Evolutionary conservation across 1,140 invertebrate species (phyloP).

Genomic region (Drosophila kohkoa): DNA sequence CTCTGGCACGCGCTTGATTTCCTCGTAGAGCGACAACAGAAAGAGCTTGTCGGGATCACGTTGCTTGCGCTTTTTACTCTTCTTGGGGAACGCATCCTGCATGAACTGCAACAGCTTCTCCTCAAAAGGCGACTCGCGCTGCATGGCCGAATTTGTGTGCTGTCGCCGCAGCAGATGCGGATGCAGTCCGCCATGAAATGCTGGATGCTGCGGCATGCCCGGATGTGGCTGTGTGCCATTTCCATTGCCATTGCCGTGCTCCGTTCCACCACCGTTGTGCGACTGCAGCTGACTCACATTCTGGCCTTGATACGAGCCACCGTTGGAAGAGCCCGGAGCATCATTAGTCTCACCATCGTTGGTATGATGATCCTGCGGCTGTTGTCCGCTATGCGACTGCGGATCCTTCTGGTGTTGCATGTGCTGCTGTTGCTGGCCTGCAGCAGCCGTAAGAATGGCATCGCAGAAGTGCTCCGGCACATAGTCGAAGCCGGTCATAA

Average conservation of each 20-base stretch:
- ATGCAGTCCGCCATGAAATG: conserved; percentile 76
- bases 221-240: conserved; percentile 63
- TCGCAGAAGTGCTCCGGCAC: conserved; percentile 82
- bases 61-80: conserved; percentile 79
- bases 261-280: conserved; percentile 63
- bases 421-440: conserved; percentile 74
- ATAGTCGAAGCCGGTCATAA: conserved; percentile 81
- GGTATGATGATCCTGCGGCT: conserved; percentile 76
- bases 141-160: conserved; percentile 47
- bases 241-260: conserved; percentile 55
- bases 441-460: conserved; percentile 79
- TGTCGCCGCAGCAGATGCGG: conserved; percentile 76
- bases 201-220: conserved; percentile 72
- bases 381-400: conserved; percentile 61
- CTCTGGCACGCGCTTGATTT: conserved; percentile 80
- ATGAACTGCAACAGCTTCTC: conserved; percentile 81
- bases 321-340: conserved; percentile 78
- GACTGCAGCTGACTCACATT: conserved; percentile 64
- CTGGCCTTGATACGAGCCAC: conserved; percentile 72
- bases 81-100: conserved; percentile 84
- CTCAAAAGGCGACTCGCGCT: conserved; percentile 74
- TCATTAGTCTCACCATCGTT: conserved; percentile 81
- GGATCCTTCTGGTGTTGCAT: conserved; percentile 72
- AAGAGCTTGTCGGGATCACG: conserved; percentile 80
- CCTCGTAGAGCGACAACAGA: conserved; percentile 75